phyloP scores from a whole-genome alignment of 2,797 vertebrate genomes.

The Siniperca scherzeri region DNA sequence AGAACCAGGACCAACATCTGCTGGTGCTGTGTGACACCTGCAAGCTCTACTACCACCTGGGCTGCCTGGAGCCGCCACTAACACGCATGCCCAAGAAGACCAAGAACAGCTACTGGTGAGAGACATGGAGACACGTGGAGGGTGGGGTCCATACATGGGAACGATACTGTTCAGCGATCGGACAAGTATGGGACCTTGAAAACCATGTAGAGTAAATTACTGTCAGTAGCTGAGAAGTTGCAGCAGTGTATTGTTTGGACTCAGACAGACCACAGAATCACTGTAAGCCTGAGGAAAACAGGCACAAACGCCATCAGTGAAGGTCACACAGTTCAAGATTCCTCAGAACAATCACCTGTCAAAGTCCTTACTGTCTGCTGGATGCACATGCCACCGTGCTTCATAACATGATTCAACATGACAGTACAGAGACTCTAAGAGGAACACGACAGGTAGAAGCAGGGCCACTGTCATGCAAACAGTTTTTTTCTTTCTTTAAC shows the following conservation, averaged over 20 bases:
- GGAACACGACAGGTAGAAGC: background rate
- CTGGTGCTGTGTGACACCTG: slow-evolving; percentile 97
- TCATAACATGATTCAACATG: slow-evolving; percentile 5
- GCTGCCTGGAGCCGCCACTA: slow-evolving; percentile 97
- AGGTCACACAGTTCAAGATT: slow-evolving; percentile 21
- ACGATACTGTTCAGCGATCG: background rate
- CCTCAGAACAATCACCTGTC: background rate
- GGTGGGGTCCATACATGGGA: background rate
- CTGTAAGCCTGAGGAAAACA: background rate
- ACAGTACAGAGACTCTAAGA: background rate
- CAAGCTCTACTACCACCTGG: slow-evolving; percentile 98
- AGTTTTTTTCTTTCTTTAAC: background rate
- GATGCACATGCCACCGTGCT: background rate
- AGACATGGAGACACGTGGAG: background rate
- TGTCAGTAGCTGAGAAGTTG: background rate
- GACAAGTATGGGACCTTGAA: background rate
- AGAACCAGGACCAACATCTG: slow-evolving; percentile 98
- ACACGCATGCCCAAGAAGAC: slow-evolving; percentile 99
- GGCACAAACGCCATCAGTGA: slow-evolving; percentile 2
- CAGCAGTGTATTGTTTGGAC: background rate
- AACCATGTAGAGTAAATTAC: background rate
- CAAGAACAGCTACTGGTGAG: slow-evolving; percentile 99
- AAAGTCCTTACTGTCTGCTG: slow-evolving; percentile 5
- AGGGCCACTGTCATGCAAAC: too few relatives aligned
- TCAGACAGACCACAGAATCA: background rate